phyloP scores from a whole-genome alignment of 2,113 vertebrate genomes.

The Callopanchax toddi region DNA sequence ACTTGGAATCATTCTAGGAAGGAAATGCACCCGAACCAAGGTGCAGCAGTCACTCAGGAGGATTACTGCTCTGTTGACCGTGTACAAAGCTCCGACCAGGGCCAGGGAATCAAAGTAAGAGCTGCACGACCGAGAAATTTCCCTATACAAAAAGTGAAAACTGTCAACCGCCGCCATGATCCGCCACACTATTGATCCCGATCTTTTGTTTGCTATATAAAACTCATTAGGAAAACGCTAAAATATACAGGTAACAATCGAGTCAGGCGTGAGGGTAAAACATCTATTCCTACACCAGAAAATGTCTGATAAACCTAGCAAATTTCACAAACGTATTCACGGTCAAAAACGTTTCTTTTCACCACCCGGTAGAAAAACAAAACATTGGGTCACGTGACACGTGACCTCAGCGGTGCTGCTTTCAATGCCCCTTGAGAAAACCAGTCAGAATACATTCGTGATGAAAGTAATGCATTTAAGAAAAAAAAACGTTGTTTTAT shows the following conservation, averaged over 20 bases:
- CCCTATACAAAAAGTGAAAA: slow-evolving; percentile 88
- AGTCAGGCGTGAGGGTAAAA: background rate
- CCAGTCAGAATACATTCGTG: rapidly evolving
- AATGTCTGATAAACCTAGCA: rapidly evolving
- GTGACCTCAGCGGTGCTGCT: background rate
- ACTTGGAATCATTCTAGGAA: slow-evolving; percentile 82
- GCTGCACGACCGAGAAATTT: slow-evolving; percentile 87
- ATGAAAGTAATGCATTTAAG: background rate
- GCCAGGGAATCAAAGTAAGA: slow-evolving; percentile 88
- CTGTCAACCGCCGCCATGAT: slow-evolving; percentile 94
- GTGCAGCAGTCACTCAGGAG: slow-evolving; percentile 83
- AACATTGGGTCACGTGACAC: slow-evolving; percentile 62
- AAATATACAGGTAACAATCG: background rate
- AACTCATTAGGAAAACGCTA: background rate
- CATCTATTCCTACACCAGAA: too few relatives aligned
- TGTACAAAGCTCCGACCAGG: slow-evolving; percentile 89
- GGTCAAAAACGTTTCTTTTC: too few relatives aligned
- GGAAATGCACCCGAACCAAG: slow-evolving; percentile 83
- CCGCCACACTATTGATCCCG: background rate
- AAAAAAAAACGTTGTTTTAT: background rate
- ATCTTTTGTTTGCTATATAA: background rate
- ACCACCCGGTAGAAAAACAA: slow-evolving; percentile 17
- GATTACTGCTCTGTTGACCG: slow-evolving; percentile 77
- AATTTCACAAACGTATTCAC: background rate
- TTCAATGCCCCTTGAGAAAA: background rate